phyloP scores from a whole-genome alignment of 2,888 invertebrate species.

The Griposia aprilina region DNA sequence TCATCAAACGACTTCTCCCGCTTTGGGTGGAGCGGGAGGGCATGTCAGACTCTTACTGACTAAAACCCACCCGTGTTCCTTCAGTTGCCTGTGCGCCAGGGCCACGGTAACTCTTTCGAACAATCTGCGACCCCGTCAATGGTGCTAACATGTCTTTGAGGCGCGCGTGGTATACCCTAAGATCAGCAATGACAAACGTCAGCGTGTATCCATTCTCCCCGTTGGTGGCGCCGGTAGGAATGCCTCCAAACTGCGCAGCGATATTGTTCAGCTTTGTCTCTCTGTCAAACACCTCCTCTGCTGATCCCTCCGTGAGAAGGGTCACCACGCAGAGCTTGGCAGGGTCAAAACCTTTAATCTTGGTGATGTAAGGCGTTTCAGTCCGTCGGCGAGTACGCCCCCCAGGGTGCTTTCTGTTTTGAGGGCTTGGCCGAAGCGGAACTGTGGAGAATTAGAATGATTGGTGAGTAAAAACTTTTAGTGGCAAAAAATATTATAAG shows the following conservation, averaged over 20 bases:
- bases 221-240: constrained; percentile 97
- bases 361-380: constrained; percentile 97
- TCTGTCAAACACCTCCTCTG: constrained; percentile 92
- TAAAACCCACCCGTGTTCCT: too few species aligned
- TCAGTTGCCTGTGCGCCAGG: too few species aligned
- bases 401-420: constrained; percentile 92
- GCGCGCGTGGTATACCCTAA: constrained; percentile 92
- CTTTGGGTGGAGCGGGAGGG: too few species aligned
- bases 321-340: constrained; percentile 97
- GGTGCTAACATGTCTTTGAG: too few species aligned
- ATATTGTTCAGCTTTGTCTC: constrained; percentile 94
- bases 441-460: constrained; percentile 92
- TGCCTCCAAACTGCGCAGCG: constrained; percentile 94
- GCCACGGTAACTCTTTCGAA: too few species aligned
- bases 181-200: constrained; percentile 99
- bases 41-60: too few species aligned
- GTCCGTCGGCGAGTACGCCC: constrained; percentile 93
- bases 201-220: constrained; percentile 98
- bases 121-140: too few species aligned
- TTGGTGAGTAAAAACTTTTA: too few species aligned
- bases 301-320: constrained; percentile 96
- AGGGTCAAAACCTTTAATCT: constrained; percentile 96
- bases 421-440: constrained; percentile 96
- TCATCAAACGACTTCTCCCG: too few species aligned
- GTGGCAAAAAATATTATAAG: too few species aligned